These are phyloP conservation scores for Fragum whitleyi DNA, from an alignment of 2,888 invertebrate genomes.

Conservation along the genomic window DNA sequence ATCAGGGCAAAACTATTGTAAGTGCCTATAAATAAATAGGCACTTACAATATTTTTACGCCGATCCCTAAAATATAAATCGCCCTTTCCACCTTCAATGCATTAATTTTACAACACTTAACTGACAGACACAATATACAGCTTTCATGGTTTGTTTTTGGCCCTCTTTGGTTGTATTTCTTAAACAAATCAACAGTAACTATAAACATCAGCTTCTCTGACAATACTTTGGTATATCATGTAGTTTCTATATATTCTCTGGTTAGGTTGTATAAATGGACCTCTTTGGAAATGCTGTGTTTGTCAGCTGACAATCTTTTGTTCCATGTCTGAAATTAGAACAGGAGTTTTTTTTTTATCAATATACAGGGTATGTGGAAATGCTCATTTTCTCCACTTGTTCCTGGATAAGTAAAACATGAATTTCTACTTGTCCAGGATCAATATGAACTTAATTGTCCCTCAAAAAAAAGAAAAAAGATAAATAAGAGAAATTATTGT, in stretches of 20 bases:
- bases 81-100: not conserved
- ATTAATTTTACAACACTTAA: slow-evolving; percentile 19
- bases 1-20: no score
- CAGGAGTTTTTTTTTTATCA: no score
- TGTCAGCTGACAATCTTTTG: not conserved
- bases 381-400: no score
- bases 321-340: slow-evolving; percentile 9
- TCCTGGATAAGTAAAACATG: no score
- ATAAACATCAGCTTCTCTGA: slow-evolving; percentile 1
- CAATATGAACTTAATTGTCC: no score
- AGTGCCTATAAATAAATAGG: no score
- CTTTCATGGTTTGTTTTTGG: slow-evolving; percentile 19
- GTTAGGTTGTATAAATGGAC: not conserved
- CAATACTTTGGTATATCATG: not conserved
- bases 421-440: no score
- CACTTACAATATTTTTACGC: no score
- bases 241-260: not conserved
- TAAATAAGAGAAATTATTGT: no score
- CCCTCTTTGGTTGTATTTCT: slow-evolving; percentile 22
- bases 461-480: no score
- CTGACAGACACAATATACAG: slow-evolving; percentile 25
- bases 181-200: slow-evolving; percentile 13
- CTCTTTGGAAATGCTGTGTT: not conserved
- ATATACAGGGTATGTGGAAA: no score
- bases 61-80: no score